These are phyloP conservation scores for Drosophila villosipedis DNA, from an alignment of 2,888 invertebrate species.

Conservation along the genomic window DNA sequence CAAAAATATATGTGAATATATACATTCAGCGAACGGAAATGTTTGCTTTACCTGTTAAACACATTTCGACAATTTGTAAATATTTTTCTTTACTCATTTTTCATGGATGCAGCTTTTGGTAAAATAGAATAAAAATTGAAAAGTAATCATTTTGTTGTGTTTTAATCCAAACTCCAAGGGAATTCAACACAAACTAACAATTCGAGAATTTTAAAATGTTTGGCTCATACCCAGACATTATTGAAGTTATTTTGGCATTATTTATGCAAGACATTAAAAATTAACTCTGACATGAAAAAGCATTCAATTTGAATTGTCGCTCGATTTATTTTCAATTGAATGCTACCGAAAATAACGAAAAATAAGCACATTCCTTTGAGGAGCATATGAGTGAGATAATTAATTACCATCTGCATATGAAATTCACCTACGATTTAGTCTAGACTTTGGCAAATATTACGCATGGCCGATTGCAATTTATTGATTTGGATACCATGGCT, in stretches of 20 bases:
- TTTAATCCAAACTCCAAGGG: conserved; percentile 2
- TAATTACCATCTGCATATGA: conserved; percentile 24
- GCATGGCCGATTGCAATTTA: conserved; percentile 4
- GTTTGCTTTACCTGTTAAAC: conserved; percentile 3
- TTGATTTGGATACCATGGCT: not conserved
- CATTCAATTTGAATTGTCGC: conserved; percentile 25
- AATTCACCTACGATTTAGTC: conserved; percentile 8
- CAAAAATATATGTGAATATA: not conserved
- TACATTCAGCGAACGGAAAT: not conserved
- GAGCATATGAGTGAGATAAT: conserved; percentile 37
- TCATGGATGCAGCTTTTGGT: not conserved
- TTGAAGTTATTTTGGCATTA: conserved; percentile 2
- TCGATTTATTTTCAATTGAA: conserved; percentile 13
- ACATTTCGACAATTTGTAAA: not conserved
- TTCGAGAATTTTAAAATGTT: not conserved
- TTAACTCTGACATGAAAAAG: conserved; percentile 14
- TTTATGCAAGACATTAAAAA: conserved; percentile 8
- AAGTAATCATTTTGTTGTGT: not conserved
- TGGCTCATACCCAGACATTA: not conserved
- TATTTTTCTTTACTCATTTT: not conserved
- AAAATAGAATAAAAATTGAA: conserved; percentile 2
- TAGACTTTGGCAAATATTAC: conserved; percentile 15
- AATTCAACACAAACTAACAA: not conserved
- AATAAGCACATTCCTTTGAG: conserved; percentile 1
- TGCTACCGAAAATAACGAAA: not conserved